Evolutionary conservation across 2,113 vertebrate genomes (phyloP).

Genomic region (Cairina moschata): DNA sequence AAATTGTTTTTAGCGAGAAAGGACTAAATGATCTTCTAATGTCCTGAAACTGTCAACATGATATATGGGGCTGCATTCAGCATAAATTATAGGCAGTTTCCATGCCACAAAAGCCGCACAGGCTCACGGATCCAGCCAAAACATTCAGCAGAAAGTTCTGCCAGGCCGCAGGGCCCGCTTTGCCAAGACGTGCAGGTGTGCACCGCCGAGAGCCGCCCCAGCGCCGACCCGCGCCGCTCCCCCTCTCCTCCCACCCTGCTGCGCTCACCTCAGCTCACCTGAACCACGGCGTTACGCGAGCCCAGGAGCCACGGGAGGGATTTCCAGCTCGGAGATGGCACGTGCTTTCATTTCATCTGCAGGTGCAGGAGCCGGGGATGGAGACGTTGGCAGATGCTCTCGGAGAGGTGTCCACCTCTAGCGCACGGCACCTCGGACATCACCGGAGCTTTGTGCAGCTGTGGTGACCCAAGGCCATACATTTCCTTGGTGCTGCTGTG

Average conservation of each 20-base stretch:
- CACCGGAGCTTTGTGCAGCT: background rate
- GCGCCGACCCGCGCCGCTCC: accelerated
- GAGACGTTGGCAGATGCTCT: background rate
- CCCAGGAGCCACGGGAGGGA: background rate
- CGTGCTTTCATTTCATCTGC: background rate
- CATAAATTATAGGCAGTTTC: slow-evolving; percentile 62
- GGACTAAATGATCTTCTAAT: slow-evolving; percentile 4
- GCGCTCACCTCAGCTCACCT: background rate
- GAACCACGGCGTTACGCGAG: background rate
- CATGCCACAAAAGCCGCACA: slow-evolving; percentile 55
- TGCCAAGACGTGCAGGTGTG: slow-evolving; percentile 58
- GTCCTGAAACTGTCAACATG: slow-evolving; percentile 33
- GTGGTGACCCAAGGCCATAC: background rate
- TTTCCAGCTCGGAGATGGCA: background rate
- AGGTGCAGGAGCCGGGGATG: background rate
- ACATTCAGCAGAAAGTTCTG: slow-evolving; percentile 45
- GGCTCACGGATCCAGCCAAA: slow-evolving; percentile 41
- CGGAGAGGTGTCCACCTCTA: background rate
- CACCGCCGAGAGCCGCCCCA: background rate
- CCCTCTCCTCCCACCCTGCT: background rate
- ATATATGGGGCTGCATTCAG: background rate
- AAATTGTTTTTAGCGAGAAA: slow-evolving; percentile 10
- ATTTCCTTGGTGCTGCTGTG: background rate
- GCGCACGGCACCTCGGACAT: background rate
- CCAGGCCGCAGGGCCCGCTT: slow-evolving; percentile 13